Evolutionary conservation across 30 jellyfish, hydroid and myxozoan genomes (phyloP).

Genomic region (Morbakka virulenta): DNA sequence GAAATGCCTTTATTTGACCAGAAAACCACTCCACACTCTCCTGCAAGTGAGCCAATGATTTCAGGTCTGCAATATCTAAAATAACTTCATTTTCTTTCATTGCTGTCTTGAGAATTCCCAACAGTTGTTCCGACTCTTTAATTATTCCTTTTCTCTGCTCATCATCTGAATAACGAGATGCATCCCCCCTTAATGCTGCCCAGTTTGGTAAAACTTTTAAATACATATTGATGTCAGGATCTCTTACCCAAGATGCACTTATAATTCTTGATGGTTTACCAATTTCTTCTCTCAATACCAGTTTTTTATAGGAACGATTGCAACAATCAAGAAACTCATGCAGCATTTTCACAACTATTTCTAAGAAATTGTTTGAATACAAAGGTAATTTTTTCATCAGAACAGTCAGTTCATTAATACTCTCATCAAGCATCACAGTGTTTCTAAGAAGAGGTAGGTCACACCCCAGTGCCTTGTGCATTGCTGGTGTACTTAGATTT

Average conservation of each 20-base stretch:
- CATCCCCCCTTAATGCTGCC: conserved; percentile 5
- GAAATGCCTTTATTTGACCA: conserved; percentile 36
- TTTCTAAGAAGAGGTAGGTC: conserved; percentile 78
- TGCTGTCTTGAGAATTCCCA: conserved; percentile 70
- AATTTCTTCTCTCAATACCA: conserved; percentile 84
- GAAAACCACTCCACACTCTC: conserved; percentile 96
- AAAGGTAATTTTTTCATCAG: conserved; percentile 79
- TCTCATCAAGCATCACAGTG: conserved; percentile 47
- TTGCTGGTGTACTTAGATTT: conserved; percentile 66
- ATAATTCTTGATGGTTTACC: conserved; percentile 89
- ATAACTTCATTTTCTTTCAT: conserved; percentile 85
- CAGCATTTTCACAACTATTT: conserved; percentile 66
- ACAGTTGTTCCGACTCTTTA: conserved; percentile 46
- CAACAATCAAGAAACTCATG: conserved; percentile 69
- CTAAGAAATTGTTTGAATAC: conserved; percentile 85
- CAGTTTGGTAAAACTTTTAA: conserved; percentile 86
- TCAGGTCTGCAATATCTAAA: conserved; percentile 79
- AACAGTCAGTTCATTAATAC: conserved; percentile 59
- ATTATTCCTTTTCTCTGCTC: not conserved
- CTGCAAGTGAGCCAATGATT: conserved; percentile 82
- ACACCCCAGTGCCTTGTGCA: conserved; percentile 51
- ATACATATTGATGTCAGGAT: conserved; percentile 81
- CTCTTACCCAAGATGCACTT: conserved; percentile 97
- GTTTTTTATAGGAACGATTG: conserved; percentile 72
- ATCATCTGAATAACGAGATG: not conserved